A percentile compares a stretch with the other conserved stretches of the same genome.
phyloP scores from a whole-genome alignment of 2,888 invertebrate species.

The Cremastinae sp. region DNA sequence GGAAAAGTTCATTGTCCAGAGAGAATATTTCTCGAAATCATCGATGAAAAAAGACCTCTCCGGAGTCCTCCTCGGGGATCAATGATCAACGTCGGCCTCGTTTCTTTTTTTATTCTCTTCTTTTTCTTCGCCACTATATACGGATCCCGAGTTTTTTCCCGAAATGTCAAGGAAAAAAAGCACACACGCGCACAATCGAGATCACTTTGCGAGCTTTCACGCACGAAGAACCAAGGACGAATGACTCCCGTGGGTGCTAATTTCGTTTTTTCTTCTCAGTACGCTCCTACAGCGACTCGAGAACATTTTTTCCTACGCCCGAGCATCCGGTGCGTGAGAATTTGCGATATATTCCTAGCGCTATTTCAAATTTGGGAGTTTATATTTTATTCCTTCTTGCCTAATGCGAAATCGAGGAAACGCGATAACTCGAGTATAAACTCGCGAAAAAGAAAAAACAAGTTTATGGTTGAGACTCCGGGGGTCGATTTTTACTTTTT shows the following conservation, averaged over 20 bases:
- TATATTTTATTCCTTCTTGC: no score
- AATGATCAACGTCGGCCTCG: conserved; percentile 15
- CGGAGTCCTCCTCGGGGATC: conserved; percentile 29
- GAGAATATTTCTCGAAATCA: no score
- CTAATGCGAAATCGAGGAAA: background rate
- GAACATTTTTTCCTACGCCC: background rate
- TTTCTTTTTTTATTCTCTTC: conserved; percentile 15
- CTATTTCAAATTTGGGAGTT: conserved; percentile 4
- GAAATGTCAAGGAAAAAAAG: conserved; percentile 23
- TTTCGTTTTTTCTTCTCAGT: conserved; percentile 32
- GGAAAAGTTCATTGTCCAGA: no score
- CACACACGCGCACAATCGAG: no score
- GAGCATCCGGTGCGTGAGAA: conserved; percentile 11
- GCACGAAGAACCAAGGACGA: conserved; percentile 1
- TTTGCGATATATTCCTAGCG: no score
- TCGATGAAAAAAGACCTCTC: conserved; percentile 45
- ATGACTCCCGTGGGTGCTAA: conserved; percentile 36
- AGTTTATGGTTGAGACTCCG: conserved; percentile 31
- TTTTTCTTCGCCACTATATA: conserved; percentile 6
- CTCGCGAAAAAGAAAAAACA: conserved; percentile 9
- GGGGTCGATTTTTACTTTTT: conserved; percentile 26
- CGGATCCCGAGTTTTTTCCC: conserved; percentile 22
- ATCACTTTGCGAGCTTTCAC: background rate
- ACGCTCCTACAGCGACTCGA: background rate
- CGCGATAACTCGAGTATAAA: conserved; percentile 9